phyloP scores from a whole-genome alignment of 2,888 invertebrate species.

The Lochmaea crataegi region DNA sequence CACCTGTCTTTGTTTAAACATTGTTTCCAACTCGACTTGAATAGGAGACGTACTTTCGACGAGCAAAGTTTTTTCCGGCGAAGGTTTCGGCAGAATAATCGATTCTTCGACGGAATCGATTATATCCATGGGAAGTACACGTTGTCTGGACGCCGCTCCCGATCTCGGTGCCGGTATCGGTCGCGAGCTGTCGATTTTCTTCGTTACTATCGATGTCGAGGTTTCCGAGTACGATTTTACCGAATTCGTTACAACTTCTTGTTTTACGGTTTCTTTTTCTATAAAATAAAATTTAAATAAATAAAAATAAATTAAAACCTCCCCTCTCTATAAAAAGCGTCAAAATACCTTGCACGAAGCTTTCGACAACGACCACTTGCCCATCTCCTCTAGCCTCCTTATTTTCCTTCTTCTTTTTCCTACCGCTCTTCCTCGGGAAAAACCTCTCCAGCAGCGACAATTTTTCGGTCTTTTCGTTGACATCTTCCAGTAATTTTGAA shows the following conservation, averaged over 20 bases:
- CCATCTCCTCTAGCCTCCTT: constrained; percentile 51
- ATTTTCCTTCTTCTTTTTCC: constrained; percentile 71
- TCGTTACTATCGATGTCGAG: constrained; percentile 19
- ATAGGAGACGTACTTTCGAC: constrained; percentile 54
- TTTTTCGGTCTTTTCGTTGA: constrained; percentile 65
- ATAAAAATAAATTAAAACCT: no score
- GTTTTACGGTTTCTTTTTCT: constrained; percentile 8
- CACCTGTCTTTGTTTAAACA: constrained; percentile 57
- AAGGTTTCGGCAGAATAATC: constrained; percentile 32
- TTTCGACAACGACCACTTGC: constrained; percentile 59
- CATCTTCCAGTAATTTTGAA: constrained; percentile 49
- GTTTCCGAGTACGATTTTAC: constrained; percentile 27
- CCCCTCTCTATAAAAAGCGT: neutral
- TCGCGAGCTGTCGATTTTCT: constrained; percentile 49
- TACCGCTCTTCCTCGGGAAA: constrained; percentile 77
- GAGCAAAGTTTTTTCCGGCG: constrained; percentile 52
- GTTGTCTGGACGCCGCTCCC: constrained; percentile 69
- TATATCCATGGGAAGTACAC: constrained; percentile 70
- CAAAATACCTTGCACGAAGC: constrained; percentile 34
- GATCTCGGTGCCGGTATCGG: constrained; percentile 62
- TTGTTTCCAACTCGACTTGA: constrained; percentile 58
- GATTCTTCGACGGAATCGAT: constrained; percentile 61
- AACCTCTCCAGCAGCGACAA: constrained; percentile 75
- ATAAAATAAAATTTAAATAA: neutral
- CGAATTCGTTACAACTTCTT: constrained; percentile 21